phyloP scores from a whole-genome alignment of 35 echinoderm and acorn worm species.

The Lytechinus variegatus region DNA sequence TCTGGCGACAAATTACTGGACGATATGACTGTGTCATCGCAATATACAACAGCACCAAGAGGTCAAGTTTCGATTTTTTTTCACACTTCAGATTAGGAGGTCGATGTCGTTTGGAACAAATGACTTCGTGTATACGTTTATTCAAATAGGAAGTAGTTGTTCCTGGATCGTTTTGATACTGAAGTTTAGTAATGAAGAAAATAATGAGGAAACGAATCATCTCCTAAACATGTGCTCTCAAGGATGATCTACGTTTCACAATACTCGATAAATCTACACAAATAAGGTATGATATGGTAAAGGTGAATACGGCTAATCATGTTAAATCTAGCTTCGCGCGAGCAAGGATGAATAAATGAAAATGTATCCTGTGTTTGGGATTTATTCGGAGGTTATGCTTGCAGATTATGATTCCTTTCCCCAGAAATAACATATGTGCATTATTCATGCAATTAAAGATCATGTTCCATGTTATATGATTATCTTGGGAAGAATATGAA shows the following conservation, averaged over 20 bases:
- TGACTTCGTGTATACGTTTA: background rate
- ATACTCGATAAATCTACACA: background rate
- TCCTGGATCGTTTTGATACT: background rate
- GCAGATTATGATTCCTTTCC: background rate
- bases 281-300: background rate
- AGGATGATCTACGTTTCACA: background rate
- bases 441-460: background rate
- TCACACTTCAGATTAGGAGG: background rate
- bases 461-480: background rate
- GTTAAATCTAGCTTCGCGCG: background rate
- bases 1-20: slow-evolving; percentile 10
- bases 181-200: background rate
- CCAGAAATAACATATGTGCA: background rate
- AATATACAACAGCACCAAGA: background rate
- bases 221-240: background rate
- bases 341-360: background rate
- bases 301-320: slow-evolving; percentile 10
- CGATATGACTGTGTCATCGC: background rate
- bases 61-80: background rate
- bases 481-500: background rate
- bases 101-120: background rate
- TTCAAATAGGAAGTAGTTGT: background rate
- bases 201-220: background rate
- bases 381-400: background rate
- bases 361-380: background rate